Conservation (phyloP, 2,113 vertebrate species). For the Marmota monax region DNA sequence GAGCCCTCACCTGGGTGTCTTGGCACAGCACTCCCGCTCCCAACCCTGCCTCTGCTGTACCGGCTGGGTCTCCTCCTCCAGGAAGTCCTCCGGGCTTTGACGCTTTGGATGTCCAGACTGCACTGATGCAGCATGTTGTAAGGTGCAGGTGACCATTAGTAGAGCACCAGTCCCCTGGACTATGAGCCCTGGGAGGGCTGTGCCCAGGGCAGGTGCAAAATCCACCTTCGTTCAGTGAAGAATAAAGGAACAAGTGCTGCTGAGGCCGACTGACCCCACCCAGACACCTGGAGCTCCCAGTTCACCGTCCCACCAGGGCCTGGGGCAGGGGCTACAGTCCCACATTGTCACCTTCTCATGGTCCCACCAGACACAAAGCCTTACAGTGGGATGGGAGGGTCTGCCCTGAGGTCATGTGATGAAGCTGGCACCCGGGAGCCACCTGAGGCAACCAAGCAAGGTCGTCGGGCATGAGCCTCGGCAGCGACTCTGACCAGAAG, state of each 20-base stretch:
- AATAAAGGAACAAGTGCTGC: neutral
- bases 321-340: too few species aligned
- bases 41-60: neutral
- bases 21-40: neutral
- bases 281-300: neutral
- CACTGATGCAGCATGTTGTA: neutral
- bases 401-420: neutral
- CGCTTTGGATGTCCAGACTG: neutral
- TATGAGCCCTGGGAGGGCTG: rapidly evolving
- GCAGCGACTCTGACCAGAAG: rapidly evolving
- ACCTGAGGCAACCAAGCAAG: neutral
- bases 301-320: neutral
- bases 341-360: neutral
- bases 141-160: rapidly evolving
- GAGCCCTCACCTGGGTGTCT: neutral
- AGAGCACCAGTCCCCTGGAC: rapidly evolving
- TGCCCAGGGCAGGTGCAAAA: too few species aligned
- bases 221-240: neutral
- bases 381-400: rapidly evolving
- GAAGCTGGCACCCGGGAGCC: rapidly evolving
- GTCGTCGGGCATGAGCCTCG: rapidly evolving
- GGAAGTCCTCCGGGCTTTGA: neutral
- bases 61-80: neutral
- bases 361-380: neutral
- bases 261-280: too few species aligned